Evolutionary conservation across 30 jellyfish, hydroid and myxozoan genomes (phyloP), one percentile per base, ranked within the genome.

Genomic region (Aurelia sp.): DNA sequence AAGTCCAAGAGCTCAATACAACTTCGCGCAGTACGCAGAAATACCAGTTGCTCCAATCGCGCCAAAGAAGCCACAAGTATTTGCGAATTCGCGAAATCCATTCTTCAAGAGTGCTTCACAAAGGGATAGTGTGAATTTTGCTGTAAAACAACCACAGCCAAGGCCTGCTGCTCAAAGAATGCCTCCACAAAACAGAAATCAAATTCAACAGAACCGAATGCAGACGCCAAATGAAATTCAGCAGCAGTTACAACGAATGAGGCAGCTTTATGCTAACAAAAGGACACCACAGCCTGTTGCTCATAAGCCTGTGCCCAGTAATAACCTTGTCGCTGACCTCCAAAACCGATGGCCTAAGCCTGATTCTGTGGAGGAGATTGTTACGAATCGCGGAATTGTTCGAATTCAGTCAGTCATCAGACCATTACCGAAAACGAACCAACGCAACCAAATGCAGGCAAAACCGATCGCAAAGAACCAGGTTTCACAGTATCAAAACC

Each of bases 371-470:
- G 80, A 70, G 27, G 92, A 82, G 63, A 58, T 62, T 27, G 92
- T 78, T 13, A 82, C 92, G 20, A 82, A 82, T 60, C 92, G 92
- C 3, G 92, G 92, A 5, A 57, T 82, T 6, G 92, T 82, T 13
- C 78, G 92, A 33, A 67, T 82, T 11, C 84, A 82, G 51, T 82
- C 92, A 11, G 82, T 82, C 11, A 41, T 74, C 23, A 57, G 84
- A 47, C 92, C 92, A 53, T 20, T 82, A 30, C 51, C 78, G 18
- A 53, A 67, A 12, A 33, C n/a, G 8, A 64, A 27, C 15, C 65
- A 48, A 66, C 23, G 50, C 0, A 76, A 22, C 22, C 70, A 53
- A 8, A 50, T 58, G 58, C 78, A 62, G 11, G 79, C 67, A 1
- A 64, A 61, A 60, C 76, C 74, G 33, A 57, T 51, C 12, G 71